These are phyloP conservation scores for Anthopleura xanthogrammica DNA, from an alignment of 92 coral and sea anemone species.

Conservation along the genomic window DNA sequence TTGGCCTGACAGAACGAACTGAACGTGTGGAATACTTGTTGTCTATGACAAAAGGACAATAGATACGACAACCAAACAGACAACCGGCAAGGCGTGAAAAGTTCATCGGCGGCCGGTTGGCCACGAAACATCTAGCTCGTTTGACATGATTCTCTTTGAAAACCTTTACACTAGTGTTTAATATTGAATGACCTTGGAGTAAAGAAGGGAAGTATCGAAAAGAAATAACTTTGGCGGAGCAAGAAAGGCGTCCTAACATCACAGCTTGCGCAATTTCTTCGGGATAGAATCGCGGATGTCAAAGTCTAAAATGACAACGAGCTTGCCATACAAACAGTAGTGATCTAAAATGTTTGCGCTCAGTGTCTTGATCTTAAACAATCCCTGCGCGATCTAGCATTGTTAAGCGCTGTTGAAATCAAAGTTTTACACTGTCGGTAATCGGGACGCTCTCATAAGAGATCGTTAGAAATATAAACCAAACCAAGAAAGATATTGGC, in stretches of 20 bases:
- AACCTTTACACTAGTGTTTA: neutral
- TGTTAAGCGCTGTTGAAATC: neutral
- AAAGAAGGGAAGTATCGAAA: neutral
- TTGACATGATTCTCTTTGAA: neutral
- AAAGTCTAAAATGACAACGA: neutral
- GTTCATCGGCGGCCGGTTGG: neutral
- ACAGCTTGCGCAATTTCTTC: slow-evolving; percentile 2
- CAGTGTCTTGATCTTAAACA: neutral
- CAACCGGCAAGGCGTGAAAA: slow-evolving; percentile 12
- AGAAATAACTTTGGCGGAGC: neutral
- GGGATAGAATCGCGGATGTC: neutral
- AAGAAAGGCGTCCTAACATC: neutral
- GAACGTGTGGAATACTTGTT: neutral
- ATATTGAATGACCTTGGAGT: neutral
- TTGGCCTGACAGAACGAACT: slow-evolving; percentile 7
- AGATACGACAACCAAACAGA: neutral
- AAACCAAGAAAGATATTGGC: neutral
- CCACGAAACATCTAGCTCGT: neutral
- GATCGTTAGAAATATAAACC: neutral
- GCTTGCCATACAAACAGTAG: neutral
- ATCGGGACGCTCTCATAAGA: neutral
- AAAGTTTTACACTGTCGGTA: neutral
- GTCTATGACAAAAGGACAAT: slow-evolving; percentile 9
- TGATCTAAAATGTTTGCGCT: neutral
- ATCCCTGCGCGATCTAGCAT: neutral